These are phyloP conservation scores for Tiliqua scincoides DNA, from an alignment of 2,113 vertebrate species.

Conservation along the genomic window DNA sequence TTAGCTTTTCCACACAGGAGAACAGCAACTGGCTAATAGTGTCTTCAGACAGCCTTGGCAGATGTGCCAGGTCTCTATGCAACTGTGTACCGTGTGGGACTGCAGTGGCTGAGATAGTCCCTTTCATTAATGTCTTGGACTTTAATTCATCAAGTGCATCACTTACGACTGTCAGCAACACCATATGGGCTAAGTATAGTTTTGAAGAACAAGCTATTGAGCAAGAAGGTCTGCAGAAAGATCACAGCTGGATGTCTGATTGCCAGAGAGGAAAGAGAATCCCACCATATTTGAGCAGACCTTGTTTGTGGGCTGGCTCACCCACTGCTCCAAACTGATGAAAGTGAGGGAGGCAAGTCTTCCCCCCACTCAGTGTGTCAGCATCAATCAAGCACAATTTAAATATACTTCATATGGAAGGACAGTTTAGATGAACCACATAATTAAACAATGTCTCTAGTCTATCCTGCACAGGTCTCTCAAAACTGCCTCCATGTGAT, in stretches of 20 bases:
- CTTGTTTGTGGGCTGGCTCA: background rate
- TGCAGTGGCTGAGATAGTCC: background rate
- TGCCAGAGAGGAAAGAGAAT: background rate
- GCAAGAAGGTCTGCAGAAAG: conserved; percentile 7
- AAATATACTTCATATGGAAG: too few species aligned
- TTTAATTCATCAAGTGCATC: conserved; percentile 60
- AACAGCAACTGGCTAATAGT: conserved; percentile 55
- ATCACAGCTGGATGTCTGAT: conserved; percentile 28
- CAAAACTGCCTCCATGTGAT: too few species aligned
- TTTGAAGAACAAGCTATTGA: conserved; percentile 43
- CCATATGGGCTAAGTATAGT: conserved; percentile 47
- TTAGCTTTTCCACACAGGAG: conserved; percentile 56
- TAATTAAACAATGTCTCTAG: too few species aligned
- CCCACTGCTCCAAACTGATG: background rate
- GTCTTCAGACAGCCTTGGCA: conserved; percentile 62
- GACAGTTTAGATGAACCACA: too few species aligned
- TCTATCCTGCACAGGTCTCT: too few species aligned
- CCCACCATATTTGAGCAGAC: background rate
- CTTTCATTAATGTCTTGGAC: conserved; percentile 39
- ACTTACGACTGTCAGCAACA: conserved; percentile 37
- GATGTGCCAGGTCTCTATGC: conserved; percentile 53
- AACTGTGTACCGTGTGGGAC: conserved; percentile 32
- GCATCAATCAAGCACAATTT: too few species aligned
- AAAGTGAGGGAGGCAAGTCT: background rate
- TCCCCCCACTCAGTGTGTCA: too few species aligned